Evolutionary conservation across 2,888 invertebrate genomes (phyloP).

Genomic region (Oligia fasciuncula): DNA sequence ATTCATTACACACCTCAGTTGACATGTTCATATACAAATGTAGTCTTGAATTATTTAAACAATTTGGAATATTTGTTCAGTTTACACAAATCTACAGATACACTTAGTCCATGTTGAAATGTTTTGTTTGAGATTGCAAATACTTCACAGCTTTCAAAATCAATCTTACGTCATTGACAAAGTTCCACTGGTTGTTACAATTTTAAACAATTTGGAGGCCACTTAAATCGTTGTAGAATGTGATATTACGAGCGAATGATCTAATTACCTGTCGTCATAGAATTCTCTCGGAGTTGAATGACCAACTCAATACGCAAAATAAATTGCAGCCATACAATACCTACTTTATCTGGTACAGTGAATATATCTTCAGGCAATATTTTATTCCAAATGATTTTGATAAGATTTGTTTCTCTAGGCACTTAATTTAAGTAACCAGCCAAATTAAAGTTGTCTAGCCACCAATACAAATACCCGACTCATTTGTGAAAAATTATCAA

Average conservation of each 20-base stretch:
- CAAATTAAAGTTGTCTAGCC: not conserved
- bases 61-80: conserved; percentile 26
- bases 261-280: conserved; percentile 67
- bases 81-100: conserved; percentile 6
- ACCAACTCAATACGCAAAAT: conserved; percentile 64
- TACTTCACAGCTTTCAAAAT: conserved; percentile 22
- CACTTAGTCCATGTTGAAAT: not conserved
- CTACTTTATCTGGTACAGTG: conserved; percentile 18
- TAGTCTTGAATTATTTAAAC: conserved; percentile 16
- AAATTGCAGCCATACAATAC: conserved; percentile 39
- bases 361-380: conserved; percentile 1
- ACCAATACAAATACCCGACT: not conserved
- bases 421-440: not conserved
- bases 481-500: not conserved
- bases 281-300: conserved; percentile 68
- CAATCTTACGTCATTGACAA: conserved; percentile 27
- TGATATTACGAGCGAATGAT: conserved; percentile 66
- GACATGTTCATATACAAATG: conserved; percentile 11
- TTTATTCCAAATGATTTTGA: not conserved
- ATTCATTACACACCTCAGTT: conserved; percentile 21
- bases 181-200: conserved; percentile 33
- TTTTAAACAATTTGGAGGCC: conserved; percentile 57
- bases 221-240: conserved; percentile 59
- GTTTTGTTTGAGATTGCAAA: conserved; percentile 27
- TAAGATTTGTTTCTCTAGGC: not conserved